phyloP scores from a whole-genome alignment of 2,797 vertebrate species.

The Semaprochilodus insignis region DNA sequence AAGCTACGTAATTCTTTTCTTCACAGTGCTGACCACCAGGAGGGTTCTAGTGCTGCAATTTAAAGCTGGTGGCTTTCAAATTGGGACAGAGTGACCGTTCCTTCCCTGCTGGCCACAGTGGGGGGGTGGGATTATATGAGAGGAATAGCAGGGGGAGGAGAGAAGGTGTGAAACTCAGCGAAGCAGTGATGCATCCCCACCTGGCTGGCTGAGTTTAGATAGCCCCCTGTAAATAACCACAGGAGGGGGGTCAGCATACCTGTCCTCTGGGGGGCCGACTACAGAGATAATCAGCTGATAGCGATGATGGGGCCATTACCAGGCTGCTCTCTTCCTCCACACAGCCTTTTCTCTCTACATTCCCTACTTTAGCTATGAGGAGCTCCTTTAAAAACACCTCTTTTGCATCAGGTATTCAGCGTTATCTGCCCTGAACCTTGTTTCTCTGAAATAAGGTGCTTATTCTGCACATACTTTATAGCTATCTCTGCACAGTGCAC shows the following conservation, averaged over 20 bases:
- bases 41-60: not conserved
- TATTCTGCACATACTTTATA: not conserved
- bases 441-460: not conserved
- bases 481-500: not conserved
- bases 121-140: not conserved
- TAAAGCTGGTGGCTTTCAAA: not conserved
- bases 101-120: not conserved
- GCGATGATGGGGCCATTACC: slow-evolving; percentile 52
- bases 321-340: slow-evolving; percentile 8
- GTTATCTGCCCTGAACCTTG: not conserved
- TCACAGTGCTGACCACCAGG: not conserved
- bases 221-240: slow-evolving; percentile 56
- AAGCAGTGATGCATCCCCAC: slow-evolving; percentile 52
- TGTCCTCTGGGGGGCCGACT: slow-evolving; percentile 21
- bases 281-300: slow-evolving; percentile 53
- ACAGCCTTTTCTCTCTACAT: not conserved
- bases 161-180: slow-evolving; percentile 54
- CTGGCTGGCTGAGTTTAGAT: slow-evolving; percentile 56
- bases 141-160: slow-evolving; percentile 17
- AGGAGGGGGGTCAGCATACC: slow-evolving; percentile 50
- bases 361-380: too few relatives aligned
- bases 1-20: too few relatives aligned
- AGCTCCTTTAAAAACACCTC: too few relatives aligned
- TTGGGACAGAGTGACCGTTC: not conserved
- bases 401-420: too few relatives aligned